Base-by-base conservation (phyloP, 2,797 vertebrate species). In the Manis crassicaudata region DNA sequence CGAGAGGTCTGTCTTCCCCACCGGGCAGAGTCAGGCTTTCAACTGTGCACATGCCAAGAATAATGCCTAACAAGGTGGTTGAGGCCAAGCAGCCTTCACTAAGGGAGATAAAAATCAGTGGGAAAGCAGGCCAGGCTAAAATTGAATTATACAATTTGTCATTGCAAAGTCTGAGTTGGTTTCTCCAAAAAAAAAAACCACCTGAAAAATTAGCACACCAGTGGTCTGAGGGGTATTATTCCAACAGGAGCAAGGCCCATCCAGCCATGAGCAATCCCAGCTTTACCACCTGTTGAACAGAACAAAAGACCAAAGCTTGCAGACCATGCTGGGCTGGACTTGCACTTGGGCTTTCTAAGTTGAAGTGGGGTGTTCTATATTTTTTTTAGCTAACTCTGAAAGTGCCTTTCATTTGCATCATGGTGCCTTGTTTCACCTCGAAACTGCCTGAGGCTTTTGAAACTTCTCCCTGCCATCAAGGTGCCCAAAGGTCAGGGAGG, bases 241-340 rank as follows among this genome's bases (percentile, higher is more conserved):
- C 58, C 96, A 40, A 20, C n/a, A 25, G 91, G 88, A 77, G 35
- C 14, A 17, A 73, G 43, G 32, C 54, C n/a, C 58, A 5, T 14
- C 43, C 88, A 12, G 43, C 3, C 7, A 46, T 16, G 35, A 82
- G 21, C 37, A 58, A 35, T 25, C 35, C 62, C 21, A 1, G 67
- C 27, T 40, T 58, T 12, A 37, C 67, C 76, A 72, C 89, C 86
- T 68, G 58, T 25, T 37, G 65, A 60, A 90, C 6, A 25, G 10
- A 68, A 94, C 90, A 94, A 94, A 94, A 62, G 56, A 88, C 85
- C 84, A 67, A 91, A 91, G 46, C 54, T 77, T 25, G 6, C 43
- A 17, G 73, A 58, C 50, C 88, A 52, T 17, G 0, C n/a, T 5
- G 40, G 72, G 12, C 93, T 14, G 10, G 3, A 10, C 50, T 68